Conservation (phyloP, 2,888 invertebrate species). For the Callimorpha dominula region DNA sequence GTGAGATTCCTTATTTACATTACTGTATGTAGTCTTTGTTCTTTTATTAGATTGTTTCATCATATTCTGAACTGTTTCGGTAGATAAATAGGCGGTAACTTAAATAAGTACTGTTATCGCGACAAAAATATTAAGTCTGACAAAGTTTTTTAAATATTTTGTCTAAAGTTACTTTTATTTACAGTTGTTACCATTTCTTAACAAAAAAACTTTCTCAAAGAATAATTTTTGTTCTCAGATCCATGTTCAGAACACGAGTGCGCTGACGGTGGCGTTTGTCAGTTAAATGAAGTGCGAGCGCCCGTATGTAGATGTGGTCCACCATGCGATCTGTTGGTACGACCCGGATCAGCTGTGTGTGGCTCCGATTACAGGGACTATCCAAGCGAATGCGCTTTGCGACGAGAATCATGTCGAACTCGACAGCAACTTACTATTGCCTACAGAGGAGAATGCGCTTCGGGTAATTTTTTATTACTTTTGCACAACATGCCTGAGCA, state of each 20-base stretch:
- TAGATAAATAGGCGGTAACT: constrained; percentile 32
- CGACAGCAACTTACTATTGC: constrained; percentile 91
- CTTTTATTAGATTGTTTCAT: constrained; percentile 79
- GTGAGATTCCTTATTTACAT: constrained; percentile 80
- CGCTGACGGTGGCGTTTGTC: constrained; percentile 93
- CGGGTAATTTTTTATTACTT: constrained; percentile 84
- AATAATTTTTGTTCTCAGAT: constrained; percentile 85
- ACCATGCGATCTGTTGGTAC: constrained; percentile 91
- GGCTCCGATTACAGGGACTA: constrained; percentile 93
- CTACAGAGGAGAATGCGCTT: constrained; percentile 93
- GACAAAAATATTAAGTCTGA: constrained; percentile 4
- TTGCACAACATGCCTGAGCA: constrained; percentile 14
- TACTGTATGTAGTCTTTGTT: constrained; percentile 70
- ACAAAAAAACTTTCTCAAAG: constrained; percentile 6
- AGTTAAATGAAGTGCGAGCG: constrained; percentile 91
- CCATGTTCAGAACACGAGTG: constrained; percentile 94
- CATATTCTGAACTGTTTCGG: constrained; percentile 48
- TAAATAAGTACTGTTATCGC: constrained; percentile 27
- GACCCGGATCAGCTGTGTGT: constrained; percentile 89
- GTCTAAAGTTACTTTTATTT: neutral
- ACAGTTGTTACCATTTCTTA: neutral
- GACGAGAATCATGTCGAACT: constrained; percentile 92
- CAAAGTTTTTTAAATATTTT: neutral
- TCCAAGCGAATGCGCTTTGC: constrained; percentile 92
- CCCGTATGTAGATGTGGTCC: constrained; percentile 94